Evolutionary conservation across 2,888 invertebrate species (phyloP).

Genomic region (Idaea dimidiata): DNA sequence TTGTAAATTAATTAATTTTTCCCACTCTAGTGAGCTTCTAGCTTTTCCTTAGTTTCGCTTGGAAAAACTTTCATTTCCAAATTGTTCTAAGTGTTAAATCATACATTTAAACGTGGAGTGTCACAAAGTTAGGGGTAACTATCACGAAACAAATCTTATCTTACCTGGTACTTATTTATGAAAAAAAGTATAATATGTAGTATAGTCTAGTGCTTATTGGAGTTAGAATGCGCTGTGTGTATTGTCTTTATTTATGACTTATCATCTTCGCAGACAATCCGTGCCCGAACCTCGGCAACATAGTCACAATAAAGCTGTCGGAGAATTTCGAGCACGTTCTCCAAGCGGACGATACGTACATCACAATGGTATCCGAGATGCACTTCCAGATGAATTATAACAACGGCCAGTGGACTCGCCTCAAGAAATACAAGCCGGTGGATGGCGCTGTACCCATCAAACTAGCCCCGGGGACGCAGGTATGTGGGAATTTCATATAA

Average conservation of each 20-base stretch:
- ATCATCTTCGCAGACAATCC: constrained; percentile 88
- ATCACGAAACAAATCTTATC: no score
- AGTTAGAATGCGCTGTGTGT: no score
- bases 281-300: constrained; percentile 97
- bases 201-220: no score
- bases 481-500: constrained; percentile 38
- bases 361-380: constrained; percentile 92
- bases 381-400: constrained; percentile 99
- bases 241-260: background rate
- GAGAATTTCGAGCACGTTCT: constrained; percentile 94
- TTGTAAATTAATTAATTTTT: no score
- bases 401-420: constrained; percentile 96
- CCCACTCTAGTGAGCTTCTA: no score
- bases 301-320: constrained; percentile 96
- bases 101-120: no score
- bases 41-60: no score
- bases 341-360: constrained; percentile 90
- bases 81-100: no score
- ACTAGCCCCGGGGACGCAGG: constrained; percentile 68
- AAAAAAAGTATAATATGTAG: no score
- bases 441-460: constrained; percentile 79
- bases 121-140: no score
- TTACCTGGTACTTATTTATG: background rate
- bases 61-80: no score
- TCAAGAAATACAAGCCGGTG: constrained; percentile 92